Evolutionary conservation across 2,888 invertebrate genomes (phyloP).

Genomic region (Rhorus exstirpatorius): DNA sequence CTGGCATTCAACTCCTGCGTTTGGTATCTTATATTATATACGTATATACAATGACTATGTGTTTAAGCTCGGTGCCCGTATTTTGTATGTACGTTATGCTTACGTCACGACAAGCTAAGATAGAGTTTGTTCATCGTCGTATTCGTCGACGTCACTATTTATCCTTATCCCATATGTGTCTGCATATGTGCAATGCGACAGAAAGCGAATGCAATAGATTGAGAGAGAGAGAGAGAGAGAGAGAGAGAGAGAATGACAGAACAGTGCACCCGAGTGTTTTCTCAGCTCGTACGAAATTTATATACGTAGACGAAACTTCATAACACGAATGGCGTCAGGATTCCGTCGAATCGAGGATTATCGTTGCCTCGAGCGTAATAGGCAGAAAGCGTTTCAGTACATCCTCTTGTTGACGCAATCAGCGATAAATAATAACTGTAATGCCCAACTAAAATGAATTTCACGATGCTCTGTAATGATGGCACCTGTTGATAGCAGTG

Average conservation of each 20-base stretch:
- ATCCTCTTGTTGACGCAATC: neutral
- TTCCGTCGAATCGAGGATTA: conserved; percentile 34
- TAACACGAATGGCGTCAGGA: conserved; percentile 48
- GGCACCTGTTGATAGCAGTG: too few relatives aligned
- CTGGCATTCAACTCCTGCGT: conserved; percentile 49
- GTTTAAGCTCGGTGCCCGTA: conserved; percentile 15
- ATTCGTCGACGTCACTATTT: conserved; percentile 28
- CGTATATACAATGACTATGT: neutral
- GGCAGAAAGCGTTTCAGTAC: neutral
- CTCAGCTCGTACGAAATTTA: conserved; percentile 4
- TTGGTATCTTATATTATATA: neutral
- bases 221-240: too few relatives aligned
- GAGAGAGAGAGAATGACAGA: conserved; percentile 46
- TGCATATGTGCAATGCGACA: neutral
- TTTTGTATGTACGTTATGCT: conserved; percentile 5
- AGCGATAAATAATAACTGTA: neutral
- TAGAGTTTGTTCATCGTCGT: conserved; percentile 45
- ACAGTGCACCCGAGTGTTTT: conserved; percentile 67
- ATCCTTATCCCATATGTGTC: conserved; percentile 9
- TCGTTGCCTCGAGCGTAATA: conserved; percentile 39
- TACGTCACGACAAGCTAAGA: conserved; percentile 30
- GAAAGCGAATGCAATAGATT: conserved; percentile 11
- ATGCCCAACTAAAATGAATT: neutral
- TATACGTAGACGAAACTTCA: conserved; percentile 12
- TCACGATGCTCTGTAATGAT: too few relatives aligned